Percentiles rank a stretch among this genome's conserved stretches.
Conservation (phyloP, 2,113 vertebrate genomes). For the Plestiodon gilberti region DNA sequence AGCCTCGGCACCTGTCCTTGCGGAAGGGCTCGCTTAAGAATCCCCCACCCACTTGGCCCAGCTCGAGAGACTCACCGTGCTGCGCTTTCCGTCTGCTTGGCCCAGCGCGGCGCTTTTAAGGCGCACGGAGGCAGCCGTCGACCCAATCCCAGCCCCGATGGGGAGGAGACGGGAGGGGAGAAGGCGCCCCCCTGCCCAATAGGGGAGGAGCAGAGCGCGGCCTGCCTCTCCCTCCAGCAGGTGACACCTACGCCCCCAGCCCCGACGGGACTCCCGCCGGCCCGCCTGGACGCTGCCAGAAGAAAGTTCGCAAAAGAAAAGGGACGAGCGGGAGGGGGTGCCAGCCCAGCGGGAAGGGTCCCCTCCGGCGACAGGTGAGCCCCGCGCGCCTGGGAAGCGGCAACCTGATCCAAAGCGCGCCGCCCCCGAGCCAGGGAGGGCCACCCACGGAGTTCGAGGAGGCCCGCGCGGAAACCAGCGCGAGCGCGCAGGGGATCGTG, state of each 20-base stretch:
- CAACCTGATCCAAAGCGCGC: no score
- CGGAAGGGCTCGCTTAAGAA: no score
- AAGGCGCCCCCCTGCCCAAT: no score
- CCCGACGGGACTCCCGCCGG: neutral
- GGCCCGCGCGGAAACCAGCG: neutral
- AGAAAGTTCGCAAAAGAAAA: neutral
- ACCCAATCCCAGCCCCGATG: neutral
- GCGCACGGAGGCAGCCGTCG: neutral
- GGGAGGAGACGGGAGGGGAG: neutral
- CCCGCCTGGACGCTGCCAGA: neutral
- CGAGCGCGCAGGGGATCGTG: no score
- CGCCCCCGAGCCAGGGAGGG: no score
- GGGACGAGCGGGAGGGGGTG: neutral
- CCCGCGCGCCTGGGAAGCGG: no score
- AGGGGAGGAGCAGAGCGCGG: neutral
- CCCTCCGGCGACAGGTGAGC: neutral
- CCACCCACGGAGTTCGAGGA: neutral
- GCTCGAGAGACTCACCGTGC: slow-evolving; percentile 4
- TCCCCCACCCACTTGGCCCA: no score
- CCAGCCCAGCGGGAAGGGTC: neutral
- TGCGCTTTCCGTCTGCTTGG: neutral
- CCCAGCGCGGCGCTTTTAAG: neutral
- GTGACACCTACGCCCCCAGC: neutral
- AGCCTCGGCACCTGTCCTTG: neutral
- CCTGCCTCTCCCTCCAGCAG: neutral